These are phyloP conservation scores for Branchellion lobata DNA, from an alignment of 2,888 invertebrate species.

Conservation along the genomic window DNA sequence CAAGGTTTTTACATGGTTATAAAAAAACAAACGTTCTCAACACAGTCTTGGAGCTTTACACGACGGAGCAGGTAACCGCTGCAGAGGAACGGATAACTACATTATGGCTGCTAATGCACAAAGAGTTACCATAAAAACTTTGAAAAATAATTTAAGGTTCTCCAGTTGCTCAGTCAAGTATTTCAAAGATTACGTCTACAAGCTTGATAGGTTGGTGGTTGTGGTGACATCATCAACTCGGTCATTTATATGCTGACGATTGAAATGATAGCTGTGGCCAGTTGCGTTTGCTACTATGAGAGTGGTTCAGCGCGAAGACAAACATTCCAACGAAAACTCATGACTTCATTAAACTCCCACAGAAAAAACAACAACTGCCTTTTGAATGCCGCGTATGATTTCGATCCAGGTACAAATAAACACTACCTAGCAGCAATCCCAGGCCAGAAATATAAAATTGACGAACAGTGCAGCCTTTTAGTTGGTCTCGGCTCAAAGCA, in stretches of 20 bases:
- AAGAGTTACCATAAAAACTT: slow-evolving; percentile 46
- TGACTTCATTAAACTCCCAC: too few species aligned
- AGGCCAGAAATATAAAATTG: slow-evolving; percentile 55
- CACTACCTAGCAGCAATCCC: slow-evolving; percentile 49
- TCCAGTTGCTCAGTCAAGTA: slow-evolving; percentile 52
- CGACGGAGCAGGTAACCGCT: slow-evolving; percentile 50
- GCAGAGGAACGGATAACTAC: slow-evolving; percentile 52
- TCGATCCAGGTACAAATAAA: background rate
- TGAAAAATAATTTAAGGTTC: slow-evolving; percentile 53
- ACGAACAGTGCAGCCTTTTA: slow-evolving; percentile 56
- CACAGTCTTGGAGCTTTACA: slow-evolving; percentile 53
- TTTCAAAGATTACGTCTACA: slow-evolving; percentile 42
- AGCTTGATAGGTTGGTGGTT: slow-evolving; percentile 14
- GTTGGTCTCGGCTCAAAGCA: slow-evolving; percentile 55
- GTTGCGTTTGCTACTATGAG: too few species aligned
- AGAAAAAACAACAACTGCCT: slow-evolving; percentile 42
- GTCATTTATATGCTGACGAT: too few species aligned
- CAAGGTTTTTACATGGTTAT: too few species aligned
- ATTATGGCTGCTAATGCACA: slow-evolving; percentile 53
- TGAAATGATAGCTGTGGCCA: too few species aligned
- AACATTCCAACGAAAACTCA: too few species aligned
- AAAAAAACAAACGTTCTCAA: too few species aligned
- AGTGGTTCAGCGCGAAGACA: too few species aligned
- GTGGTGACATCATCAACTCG: too few species aligned
- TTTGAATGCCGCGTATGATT: slow-evolving; percentile 22